These are phyloP conservation scores for Terrapene triunguis DNA, from an alignment of 2,113 vertebrate genomes.

Conservation along the genomic window DNA sequence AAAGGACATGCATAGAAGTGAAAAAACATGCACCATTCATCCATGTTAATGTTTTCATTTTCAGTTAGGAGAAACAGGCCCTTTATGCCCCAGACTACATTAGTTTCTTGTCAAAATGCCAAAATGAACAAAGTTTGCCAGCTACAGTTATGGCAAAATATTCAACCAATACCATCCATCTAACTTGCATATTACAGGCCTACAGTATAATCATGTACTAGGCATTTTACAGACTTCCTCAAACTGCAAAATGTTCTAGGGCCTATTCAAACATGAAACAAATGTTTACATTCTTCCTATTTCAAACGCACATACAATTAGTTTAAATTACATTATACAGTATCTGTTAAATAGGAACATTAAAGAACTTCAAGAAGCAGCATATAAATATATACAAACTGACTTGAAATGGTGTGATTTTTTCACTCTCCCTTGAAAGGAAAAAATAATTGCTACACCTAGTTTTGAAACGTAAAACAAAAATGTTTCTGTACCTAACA, in stretches of 20 bases:
- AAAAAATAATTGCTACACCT: constrained; percentile 46
- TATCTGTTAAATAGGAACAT: constrained; percentile 82
- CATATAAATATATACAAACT: constrained; percentile 70
- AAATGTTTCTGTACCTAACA: constrained; percentile 25
- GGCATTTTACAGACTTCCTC: constrained; percentile 32
- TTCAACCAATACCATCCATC: neutral
- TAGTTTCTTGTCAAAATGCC: constrained; percentile 77
- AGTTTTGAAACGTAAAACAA: constrained; percentile 23
- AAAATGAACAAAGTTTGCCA: constrained; percentile 73
- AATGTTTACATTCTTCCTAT: constrained; percentile 54
- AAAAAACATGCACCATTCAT: constrained; percentile 74
- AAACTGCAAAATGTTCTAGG: constrained; percentile 52
- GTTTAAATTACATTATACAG: constrained; percentile 86
- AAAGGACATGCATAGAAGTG: constrained; percentile 79
- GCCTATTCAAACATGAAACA: constrained; percentile 40
- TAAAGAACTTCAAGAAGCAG: constrained; percentile 58
- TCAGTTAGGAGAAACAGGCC: constrained; percentile 69
- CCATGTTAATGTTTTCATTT: constrained; percentile 67
- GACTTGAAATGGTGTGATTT: constrained; percentile 67
- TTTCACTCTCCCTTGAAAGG: neutral
- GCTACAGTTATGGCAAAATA: constrained; percentile 51
- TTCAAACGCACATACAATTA: constrained; percentile 76
- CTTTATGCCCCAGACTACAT: constrained; percentile 57
- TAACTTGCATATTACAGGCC: constrained; percentile 8
- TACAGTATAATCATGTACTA: constrained; percentile 36